Evolutionary conservation across 2,888 invertebrate genomes (phyloP).

Genomic region (Drosophila mimetica): DNA sequence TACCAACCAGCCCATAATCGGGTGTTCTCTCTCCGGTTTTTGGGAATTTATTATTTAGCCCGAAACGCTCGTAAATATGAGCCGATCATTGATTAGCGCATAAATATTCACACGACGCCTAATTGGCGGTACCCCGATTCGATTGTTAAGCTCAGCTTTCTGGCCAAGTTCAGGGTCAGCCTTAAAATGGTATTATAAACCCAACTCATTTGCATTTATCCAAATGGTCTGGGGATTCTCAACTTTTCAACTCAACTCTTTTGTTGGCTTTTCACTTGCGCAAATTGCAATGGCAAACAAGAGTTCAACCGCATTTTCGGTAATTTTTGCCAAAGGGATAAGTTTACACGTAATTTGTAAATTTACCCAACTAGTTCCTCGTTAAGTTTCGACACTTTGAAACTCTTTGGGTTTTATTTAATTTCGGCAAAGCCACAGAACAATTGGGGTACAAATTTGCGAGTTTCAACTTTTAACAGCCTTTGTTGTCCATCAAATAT

Average conservation of each 20-base stretch:
- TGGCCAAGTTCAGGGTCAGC: slow-evolving; percentile 69
- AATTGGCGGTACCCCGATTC: slow-evolving; percentile 32
- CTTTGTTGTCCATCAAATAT: slow-evolving; percentile 35
- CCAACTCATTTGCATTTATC: slow-evolving; percentile 52
- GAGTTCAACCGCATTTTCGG: slow-evolving; percentile 36
- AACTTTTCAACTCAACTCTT: slow-evolving; percentile 39
- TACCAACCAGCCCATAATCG: slow-evolving; percentile 39
- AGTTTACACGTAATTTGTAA: slow-evolving; percentile 35
- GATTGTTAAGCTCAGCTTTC: slow-evolving; percentile 3
- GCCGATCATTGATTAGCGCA: slow-evolving; percentile 64
- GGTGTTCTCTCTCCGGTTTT: slow-evolving; percentile 13
- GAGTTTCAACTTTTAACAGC: slow-evolving; percentile 17
- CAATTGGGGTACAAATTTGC: slow-evolving; percentile 25
- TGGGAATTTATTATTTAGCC: slow-evolving; percentile 47
- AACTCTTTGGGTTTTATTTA: slow-evolving; percentile 29
- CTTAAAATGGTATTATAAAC: slow-evolving; percentile 18
- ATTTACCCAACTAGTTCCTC: slow-evolving; percentile 36
- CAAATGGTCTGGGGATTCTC: slow-evolving; percentile 15
- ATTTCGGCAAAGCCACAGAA: slow-evolving; percentile 21
- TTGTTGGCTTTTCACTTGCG: slow-evolving; percentile 44
- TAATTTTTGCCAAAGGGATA: slow-evolving; percentile 22
- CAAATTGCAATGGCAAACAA: slow-evolving; percentile 54
- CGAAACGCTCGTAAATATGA: slow-evolving; percentile 52
- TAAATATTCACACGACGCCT: slow-evolving; percentile 64
- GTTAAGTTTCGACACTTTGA: slow-evolving; percentile 35